A percentile compares a stretch with the other conserved stretches of the same genome.
These are phyloP conservation scores for Heteractis magnifica DNA, from an alignment of 92 coral and sea anemone species.

Conservation along the genomic window DNA sequence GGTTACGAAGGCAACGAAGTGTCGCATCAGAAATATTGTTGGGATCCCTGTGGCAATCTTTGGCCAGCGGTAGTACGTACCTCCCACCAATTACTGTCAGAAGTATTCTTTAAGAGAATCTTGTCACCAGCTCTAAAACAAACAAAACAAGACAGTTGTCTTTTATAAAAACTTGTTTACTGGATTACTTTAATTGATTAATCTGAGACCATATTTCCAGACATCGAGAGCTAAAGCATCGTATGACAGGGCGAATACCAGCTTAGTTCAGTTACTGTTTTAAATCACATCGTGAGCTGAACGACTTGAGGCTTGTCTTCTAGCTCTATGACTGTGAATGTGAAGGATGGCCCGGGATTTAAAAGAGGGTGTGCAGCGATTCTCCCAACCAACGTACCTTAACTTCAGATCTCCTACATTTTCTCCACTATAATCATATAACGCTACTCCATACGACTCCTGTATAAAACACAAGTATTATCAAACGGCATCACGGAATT, in stretches of 20 bases:
- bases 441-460: conserved; percentile 60
- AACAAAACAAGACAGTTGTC: background rate
- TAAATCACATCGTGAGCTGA: no score
- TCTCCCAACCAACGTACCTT: conserved; percentile 41
- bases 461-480: background rate
- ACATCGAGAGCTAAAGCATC: no score
- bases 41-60: background rate
- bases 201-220: no score
- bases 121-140: conserved; percentile 82
- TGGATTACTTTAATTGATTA: no score
- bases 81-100: conserved; percentile 97
- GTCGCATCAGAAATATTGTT: background rate
- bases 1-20: background rate
- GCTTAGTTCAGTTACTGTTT: no score
- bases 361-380: no score
- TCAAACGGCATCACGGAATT: background rate
- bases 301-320: no score
- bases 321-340: no score
- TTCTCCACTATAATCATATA: conserved; percentile 85
- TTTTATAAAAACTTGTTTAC: no score
- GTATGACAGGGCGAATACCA: no score
- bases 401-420: conserved; percentile 85
- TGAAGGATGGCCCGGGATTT: no score
- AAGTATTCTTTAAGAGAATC: conserved; percentile 66
- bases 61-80: conserved; percentile 10